phyloP scores from a whole-genome alignment of 1,140 invertebrate species.

The Reticulitermes speratus region DNA sequence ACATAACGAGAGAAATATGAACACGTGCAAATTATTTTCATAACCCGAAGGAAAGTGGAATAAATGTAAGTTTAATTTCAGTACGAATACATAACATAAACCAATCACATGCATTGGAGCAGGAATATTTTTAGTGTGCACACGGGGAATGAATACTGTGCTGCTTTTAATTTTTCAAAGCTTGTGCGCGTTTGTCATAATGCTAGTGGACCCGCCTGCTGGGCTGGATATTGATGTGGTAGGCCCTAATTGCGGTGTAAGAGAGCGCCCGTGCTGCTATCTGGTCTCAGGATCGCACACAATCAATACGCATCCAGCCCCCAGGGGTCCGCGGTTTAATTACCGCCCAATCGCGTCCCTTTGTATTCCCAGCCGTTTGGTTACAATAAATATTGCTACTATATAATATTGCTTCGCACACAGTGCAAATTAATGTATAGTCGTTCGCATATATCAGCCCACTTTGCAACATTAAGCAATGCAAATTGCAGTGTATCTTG shows the following conservation, averaged over 20 bases:
- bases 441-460: not conserved
- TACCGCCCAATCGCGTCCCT: conserved; percentile 10
- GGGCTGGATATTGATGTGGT: conserved; percentile 6
- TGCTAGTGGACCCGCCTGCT: not conserved
- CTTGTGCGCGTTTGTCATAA: not conserved
- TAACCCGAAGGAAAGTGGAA: not conserved
- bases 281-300: conserved; percentile 16
- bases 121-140: not conserved
- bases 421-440: conserved; percentile 3
- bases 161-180: conserved; percentile 12
- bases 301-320: conserved; percentile 5
- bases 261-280: conserved; percentile 10
- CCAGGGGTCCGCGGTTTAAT: conserved; percentile 1
- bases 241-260: conserved; percentile 14
- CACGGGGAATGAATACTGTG: not conserved
- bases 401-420: conserved; percentile 19
- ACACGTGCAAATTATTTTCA: not conserved
- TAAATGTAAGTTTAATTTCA: not conserved
- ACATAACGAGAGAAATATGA: not conserved
- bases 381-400: conserved; percentile 19
- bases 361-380: conserved; percentile 17
- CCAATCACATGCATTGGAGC: not conserved
- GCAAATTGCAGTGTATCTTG: too few species aligned
- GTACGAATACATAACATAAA: not conserved
- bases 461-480: not conserved